A percentile compares a stretch with the other conserved stretches of the same genome.
Evolutionary conservation across 2,113 vertebrate genomes (phyloP).

Genomic region (Hystrix cristata): DNA sequence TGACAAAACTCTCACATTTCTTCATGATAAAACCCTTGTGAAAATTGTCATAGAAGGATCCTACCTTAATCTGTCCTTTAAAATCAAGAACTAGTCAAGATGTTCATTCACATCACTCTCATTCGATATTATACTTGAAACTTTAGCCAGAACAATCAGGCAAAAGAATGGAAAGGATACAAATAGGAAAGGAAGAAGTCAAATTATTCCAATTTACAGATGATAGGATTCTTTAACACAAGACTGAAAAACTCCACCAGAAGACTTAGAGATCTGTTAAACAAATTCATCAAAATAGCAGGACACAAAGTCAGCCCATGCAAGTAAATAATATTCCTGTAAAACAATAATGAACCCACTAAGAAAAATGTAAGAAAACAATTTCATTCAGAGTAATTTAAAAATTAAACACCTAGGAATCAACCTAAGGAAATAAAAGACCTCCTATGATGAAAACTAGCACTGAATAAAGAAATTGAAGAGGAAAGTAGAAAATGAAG

Average conservation of each 20-base stretch:
- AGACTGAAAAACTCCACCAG: not conserved
- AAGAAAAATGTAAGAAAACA: not conserved
- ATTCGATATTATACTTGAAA: not conserved
- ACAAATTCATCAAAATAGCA: not conserved
- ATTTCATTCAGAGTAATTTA: not conserved
- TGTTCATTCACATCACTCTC: not conserved
- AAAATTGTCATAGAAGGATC: not conserved
- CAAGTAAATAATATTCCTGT: not conserved
- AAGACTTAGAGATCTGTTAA: not conserved
- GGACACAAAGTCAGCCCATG: not conserved
- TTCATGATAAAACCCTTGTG: not conserved
- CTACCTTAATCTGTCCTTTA: not conserved
- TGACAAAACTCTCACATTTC: not conserved
- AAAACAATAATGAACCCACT: not conserved
- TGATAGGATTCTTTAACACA: not conserved
- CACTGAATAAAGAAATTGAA: not conserved
- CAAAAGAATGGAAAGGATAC: not conserved
- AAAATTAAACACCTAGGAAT: not conserved
- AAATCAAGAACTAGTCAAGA: not conserved
- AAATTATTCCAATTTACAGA: not conserved
- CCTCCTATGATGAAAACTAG: not conserved
- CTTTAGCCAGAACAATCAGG: not conserved
- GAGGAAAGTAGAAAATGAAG: not conserved
- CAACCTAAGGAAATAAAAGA: not conserved
- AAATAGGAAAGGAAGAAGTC: not conserved